A percentile compares a stretch with the other conserved stretches of the same genome.
Conservation (phyloP, 2,113 vertebrate species). For the Mormyrus lacerda region DNA sequence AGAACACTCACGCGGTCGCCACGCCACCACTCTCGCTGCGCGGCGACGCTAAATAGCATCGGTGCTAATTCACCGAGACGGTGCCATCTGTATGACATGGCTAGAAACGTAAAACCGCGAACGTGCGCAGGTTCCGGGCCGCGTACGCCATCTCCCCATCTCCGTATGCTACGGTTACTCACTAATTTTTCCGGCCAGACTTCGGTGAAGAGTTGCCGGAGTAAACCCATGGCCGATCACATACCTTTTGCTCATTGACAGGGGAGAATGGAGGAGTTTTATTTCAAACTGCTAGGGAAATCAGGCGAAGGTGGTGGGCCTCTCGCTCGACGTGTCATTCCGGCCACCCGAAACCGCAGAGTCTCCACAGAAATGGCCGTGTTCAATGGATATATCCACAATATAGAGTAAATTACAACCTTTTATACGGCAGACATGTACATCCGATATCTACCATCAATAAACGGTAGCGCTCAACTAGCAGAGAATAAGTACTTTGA, state of each 20-base stretch:
- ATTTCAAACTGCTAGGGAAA: neutral
- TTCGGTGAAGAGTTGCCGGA: neutral
- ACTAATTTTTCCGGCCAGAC: neutral
- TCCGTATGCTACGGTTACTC: neutral
- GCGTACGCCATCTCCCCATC: neutral
- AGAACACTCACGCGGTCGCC: neutral
- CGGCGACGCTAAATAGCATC: neutral
- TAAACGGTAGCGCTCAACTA: neutral
- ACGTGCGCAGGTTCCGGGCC: neutral
- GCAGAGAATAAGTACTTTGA: neutral
- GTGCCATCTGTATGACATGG: neutral
- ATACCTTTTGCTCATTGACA: neutral
- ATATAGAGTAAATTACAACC: neutral
- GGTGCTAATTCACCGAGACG: neutral
- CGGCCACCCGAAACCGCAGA: neutral
- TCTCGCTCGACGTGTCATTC: constrained; percentile 11
- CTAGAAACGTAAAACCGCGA: neutral
- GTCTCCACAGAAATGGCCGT: neutral
- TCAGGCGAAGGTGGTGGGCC: neutral
- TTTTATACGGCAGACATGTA: neutral
- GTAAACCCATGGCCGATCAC: neutral
- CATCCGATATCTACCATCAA: neutral
- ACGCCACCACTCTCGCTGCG: neutral
- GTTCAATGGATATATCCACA: neutral
- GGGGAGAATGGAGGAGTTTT: neutral